Percentiles rank a stretch among this genome's conserved stretches.
These are phyloP conservation scores for Ametastegia equiseti DNA, from an alignment of 2,888 invertebrate species.

Conservation along the genomic window DNA sequence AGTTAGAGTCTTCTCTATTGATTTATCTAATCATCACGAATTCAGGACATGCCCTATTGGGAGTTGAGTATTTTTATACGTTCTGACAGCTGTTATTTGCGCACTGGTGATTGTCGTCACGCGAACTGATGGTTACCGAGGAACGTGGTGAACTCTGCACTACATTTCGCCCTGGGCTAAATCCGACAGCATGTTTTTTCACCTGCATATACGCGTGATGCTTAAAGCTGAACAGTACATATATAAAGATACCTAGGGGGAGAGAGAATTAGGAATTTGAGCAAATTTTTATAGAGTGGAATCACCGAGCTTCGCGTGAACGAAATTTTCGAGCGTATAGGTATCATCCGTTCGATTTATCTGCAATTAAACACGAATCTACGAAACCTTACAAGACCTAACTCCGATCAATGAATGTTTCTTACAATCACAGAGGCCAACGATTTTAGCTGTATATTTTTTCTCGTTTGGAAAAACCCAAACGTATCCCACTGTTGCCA, in stretches of 20 bases:
- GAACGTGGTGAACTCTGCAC: neutral
- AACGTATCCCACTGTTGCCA: neutral
- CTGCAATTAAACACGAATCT: conserved; percentile 4
- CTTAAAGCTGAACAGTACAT: neutral
- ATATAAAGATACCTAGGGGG: neutral
- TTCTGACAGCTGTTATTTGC: neutral
- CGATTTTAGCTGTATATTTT: neutral
- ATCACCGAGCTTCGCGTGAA: conserved; percentile 18
- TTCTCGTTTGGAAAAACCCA: neutral
- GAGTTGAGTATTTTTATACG: neutral
- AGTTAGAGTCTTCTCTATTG: neutral
- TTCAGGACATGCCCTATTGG: neutral
- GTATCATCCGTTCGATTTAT: conserved; percentile 10
- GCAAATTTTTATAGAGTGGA: neutral
- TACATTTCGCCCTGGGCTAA: neutral
- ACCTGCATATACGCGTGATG: neutral
- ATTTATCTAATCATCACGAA: neutral
- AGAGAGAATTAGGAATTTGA: neutral
- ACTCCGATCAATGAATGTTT: neutral
- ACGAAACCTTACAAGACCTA: neutral
- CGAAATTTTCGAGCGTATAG: neutral
- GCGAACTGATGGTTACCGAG: conserved; percentile 14
- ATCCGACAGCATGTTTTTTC: neutral
- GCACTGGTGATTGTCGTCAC: neutral
- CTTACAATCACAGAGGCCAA: neutral